phyloP scores from a whole-genome alignment of 1,140 invertebrate species.

The Gryon sp. region DNA sequence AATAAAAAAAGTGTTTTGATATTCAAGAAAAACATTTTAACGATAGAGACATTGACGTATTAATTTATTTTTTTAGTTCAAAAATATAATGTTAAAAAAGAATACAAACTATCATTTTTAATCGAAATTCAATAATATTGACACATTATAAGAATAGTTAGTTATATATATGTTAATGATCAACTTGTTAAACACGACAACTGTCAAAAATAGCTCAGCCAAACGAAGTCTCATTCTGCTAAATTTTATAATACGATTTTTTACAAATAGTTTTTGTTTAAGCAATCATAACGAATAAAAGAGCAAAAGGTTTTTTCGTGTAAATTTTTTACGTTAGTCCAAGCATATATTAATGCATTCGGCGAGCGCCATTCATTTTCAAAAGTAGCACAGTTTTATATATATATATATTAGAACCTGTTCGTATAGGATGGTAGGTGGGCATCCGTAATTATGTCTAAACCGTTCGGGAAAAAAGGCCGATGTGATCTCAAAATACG shows the following conservation, averaged over 20 bases:
- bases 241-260: conserved; percentile 46
- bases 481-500: conserved; percentile 51
- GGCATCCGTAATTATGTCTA: conserved; percentile 70
- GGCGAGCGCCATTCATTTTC: conserved; percentile 23
- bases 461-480: conserved; percentile 70
- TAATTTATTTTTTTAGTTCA: too few species aligned
- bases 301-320: not conserved
- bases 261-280: conserved; percentile 55
- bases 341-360: conserved; percentile 35
- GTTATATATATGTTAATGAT: conserved; percentile 46
- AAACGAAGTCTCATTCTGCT: conserved; percentile 4
- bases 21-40: too few species aligned
- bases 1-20: too few species aligned
- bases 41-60: too few species aligned
- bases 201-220: conserved; percentile 17
- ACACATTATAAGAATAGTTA: conserved; percentile 22
- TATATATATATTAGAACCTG: conserved; percentile 56
- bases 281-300: conserved; percentile 42
- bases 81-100: too few species aligned
- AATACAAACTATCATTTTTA: not conserved
- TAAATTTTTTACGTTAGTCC: conserved; percentile 38
- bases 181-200: conserved; percentile 7
- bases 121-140: conserved; percentile 3
- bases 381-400: conserved; percentile 59
- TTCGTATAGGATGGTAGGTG: conserved; percentile 55